These are phyloP conservation scores for Hafferia zeledoni DNA, from an alignment of 2,797 vertebrate species.

Conservation along the genomic window DNA sequence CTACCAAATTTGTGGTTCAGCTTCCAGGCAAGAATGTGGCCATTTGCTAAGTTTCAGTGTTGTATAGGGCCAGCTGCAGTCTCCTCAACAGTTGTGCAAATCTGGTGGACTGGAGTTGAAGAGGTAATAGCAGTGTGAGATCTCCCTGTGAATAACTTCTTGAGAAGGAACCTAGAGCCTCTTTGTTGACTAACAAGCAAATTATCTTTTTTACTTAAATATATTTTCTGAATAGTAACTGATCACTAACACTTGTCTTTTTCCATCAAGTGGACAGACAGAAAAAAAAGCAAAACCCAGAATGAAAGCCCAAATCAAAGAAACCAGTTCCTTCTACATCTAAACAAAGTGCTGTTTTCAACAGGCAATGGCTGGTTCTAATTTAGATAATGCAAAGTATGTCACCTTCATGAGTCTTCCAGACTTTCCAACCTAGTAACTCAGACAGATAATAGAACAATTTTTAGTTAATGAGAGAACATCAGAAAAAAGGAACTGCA, in stretches of 20 bases:
- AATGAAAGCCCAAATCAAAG: neutral
- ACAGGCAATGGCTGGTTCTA: neutral
- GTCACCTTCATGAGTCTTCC: constrained; percentile 27
- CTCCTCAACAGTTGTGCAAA: neutral
- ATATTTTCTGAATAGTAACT: neutral
- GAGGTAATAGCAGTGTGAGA: neutral
- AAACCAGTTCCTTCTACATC: neutral
- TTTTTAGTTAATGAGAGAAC: constrained; percentile 60
- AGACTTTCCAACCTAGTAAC: constrained; percentile 25
- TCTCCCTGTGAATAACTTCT: neutral
- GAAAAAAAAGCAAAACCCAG: neutral
- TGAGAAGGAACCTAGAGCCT: neutral
- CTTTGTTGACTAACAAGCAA: neutral
- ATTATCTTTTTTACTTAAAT: neutral
- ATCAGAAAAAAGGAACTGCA: constrained; percentile 28
- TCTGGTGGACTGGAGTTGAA: neutral
- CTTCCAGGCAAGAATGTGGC: neutral
- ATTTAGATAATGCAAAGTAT: constrained; percentile 6
- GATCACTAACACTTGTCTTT: neutral
- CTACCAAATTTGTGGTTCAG: neutral
- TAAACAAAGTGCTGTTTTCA: neutral
- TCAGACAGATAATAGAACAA: constrained; percentile 27
- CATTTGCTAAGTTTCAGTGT: neutral
- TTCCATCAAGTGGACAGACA: neutral
- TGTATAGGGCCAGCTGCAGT: neutral